Evolutionary conservation across 2,797 vertebrate genomes (phyloP), one percentile per base, ranked within the genome.

Genomic region (Helostoma temminkii): DNA sequence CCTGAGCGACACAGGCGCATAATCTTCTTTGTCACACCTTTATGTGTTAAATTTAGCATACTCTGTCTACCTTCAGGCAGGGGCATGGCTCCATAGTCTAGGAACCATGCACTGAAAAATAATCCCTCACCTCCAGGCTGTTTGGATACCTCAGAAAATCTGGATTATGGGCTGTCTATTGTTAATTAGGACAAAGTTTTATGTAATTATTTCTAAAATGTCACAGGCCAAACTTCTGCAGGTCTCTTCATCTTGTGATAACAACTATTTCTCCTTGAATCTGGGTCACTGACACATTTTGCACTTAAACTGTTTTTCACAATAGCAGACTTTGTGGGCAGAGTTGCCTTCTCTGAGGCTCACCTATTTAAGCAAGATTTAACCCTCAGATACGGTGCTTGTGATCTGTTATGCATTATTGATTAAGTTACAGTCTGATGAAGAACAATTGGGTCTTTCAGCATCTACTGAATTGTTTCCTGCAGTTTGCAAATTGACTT

Each of bases 241-340:
- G 48, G 49, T 59, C 48, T 71, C 28, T 34, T 68, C 53, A 49
- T 81, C 76, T 68, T 63, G 63, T 76, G 66, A 79, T 75, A 2
- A 60, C 46, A 39, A 28, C 63, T 37, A 10, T 57, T 28, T 63
- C 56, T 10, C 49, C 11, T 22, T 24, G 18, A 70, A 84, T 80
- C 59, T 84, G 64, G 67, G 77, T 75, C 83, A 80, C 48, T 5
- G 39, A 55, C 21, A 41, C 36, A 22, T 28, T 47, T 39, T 49
- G 47, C 46, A 43, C 65, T 54, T 42, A 76, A 70, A 48, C 10
- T 43, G 5, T 2, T 78, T 83, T 74, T 54, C 50, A 74, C 61
- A 81, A 53, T 34, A 39, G 26, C 46, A 28, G 9, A 43, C 41
- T 78, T 49, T 81, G 41, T 77, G 52, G 49, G 24, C 4, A 52